phyloP scores from a whole-genome alignment of 2,113 vertebrate species.

The Triplophysa rosa region DNA sequence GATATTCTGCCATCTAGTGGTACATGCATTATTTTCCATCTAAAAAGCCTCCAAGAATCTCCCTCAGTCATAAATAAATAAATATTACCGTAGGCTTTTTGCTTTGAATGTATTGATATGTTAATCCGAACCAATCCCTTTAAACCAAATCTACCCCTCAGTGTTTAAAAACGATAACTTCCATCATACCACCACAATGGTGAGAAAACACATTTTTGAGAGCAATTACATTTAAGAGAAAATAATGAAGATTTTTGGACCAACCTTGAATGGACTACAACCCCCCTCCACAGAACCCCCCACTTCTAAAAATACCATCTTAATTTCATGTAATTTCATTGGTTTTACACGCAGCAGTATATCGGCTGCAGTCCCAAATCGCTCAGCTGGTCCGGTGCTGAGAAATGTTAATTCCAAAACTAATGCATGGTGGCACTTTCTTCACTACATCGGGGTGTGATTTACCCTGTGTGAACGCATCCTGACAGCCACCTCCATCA shows the following conservation, averaged over 20 bases:
- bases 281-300: neutral
- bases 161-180: constrained; percentile 45
- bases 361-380: neutral
- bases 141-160: constrained; percentile 48
- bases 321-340: constrained; percentile 19
- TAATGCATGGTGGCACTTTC: constrained; percentile 45
- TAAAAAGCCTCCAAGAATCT: constrained; percentile 11
- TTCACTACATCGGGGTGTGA: constrained; percentile 38
- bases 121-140: constrained; percentile 52
- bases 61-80: constrained; percentile 48
- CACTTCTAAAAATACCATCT: constrained; percentile 38
- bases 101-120: constrained; percentile 58
- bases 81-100: constrained; percentile 45
- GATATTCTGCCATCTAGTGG: constrained; percentile 73
- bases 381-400: neutral
- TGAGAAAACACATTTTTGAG: constrained; percentile 29
- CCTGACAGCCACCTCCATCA: constrained; percentile 54
- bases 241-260: constrained; percentile 13
- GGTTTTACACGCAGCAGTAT: neutral
- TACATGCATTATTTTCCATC: neutral
- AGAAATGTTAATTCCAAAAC: constrained; percentile 42
- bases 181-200: constrained; percentile 42
- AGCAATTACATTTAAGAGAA: neutral
- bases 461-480: constrained; percentile 40
- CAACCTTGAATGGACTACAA: neutral